These are phyloP conservation scores for Brachylomia viminalis DNA, from an alignment of 2,888 invertebrate genomes.

Conservation along the genomic window DNA sequence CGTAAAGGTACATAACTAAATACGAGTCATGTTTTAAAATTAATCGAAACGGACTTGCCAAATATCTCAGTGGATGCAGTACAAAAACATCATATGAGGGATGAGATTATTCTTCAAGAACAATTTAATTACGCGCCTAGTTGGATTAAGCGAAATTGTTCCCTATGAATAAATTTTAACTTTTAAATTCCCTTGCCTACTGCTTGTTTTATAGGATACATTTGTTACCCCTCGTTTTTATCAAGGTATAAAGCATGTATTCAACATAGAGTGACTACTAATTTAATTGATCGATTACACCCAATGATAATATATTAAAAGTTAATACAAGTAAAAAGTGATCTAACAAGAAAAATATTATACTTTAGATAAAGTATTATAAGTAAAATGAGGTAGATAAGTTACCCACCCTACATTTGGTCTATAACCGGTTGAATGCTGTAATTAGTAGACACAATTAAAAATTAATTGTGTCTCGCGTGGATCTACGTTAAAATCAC, in stretches of 20 bases:
- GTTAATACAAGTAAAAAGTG: no score
- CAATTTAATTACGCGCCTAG: constrained; percentile 73
- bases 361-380: no score
- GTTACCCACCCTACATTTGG: no score
- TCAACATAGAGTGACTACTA: neutral
- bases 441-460: no score
- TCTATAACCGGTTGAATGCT: no score
- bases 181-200: constrained; percentile 60
- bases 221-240: constrained; percentile 1
- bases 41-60: neutral
- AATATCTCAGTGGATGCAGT: constrained; percentile 58
- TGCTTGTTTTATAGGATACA: constrained; percentile 32
- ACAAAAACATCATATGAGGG: constrained; percentile 64
- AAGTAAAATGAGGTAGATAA: no score
- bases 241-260: neutral
- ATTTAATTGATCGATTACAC: neutral
- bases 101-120: constrained; percentile 72
- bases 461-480: no score
- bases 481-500: no score
- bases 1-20: neutral
- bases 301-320: no score
- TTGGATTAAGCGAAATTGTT: constrained; percentile 69
- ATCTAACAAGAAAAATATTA: no score
- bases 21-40: neutral
- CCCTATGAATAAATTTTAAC: constrained; percentile 68